Conservation (phyloP, 2,113 vertebrate genomes). For the Hippopotamus amphibius region DNA sequence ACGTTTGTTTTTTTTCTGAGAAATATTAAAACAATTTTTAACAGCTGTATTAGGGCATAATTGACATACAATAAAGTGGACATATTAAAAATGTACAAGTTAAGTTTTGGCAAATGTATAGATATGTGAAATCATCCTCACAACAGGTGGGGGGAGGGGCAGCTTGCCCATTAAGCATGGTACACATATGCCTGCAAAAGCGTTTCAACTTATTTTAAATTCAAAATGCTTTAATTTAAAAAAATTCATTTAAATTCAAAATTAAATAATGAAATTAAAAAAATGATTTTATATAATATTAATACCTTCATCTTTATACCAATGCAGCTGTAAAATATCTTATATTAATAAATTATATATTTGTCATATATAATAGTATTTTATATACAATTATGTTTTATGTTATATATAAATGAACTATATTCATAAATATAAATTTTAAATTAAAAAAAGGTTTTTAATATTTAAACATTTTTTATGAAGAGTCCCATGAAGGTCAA, state of each 20-base stretch:
- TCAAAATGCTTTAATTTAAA: background rate
- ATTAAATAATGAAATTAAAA: background rate
- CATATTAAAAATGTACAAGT: background rate
- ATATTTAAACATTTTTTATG: background rate
- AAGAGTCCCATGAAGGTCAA: background rate
- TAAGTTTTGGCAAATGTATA: background rate
- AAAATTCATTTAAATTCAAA: background rate
- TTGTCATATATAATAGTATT: background rate
- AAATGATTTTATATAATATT: background rate
- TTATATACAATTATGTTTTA: background rate
- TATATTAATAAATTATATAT: background rate
- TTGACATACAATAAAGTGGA: background rate
- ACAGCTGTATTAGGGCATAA: background rate
- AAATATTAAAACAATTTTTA: background rate
- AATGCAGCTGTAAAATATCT: background rate
- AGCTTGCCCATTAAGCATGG: background rate
- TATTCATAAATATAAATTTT: background rate
- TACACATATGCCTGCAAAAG: background rate
- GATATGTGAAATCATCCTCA: background rate
- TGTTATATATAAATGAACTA: background rate
- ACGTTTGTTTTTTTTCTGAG: background rate
- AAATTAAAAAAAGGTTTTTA: background rate
- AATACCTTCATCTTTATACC: background rate
- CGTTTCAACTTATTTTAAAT: background rate
- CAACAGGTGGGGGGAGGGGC: rapidly evolving